Base-by-base conservation (phyloP, 2,888 invertebrate genomes). In the Erpobdella octoculata region DNA sequence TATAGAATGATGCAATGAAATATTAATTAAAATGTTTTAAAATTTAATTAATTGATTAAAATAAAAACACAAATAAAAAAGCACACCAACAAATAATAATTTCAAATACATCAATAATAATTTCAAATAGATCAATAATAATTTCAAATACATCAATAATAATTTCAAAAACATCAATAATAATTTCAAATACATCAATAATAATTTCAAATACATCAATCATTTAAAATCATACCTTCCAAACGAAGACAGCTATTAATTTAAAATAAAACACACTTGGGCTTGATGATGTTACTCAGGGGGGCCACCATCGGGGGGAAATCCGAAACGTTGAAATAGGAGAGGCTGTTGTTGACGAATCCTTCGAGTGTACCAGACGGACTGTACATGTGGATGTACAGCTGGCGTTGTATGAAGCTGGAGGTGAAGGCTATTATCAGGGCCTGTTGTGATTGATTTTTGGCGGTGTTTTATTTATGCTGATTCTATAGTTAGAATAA, bases 401-500 rank as follows among this genome's bases (percentile, higher is more conserved):
- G 92, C 87, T 93, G 89, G 0, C 94, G 87, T 0, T 96, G 96
- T 71, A 98, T 93, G 81, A 93, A 96, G 79, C 96, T 95, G 72
- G 95, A 94, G 0, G 97, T 97, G 83, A 96, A 93, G 0, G 97
- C 94, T 78, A 98, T 97, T 61, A 98, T 94, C 81, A 96, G 92
- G 0, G 94, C 96, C 93, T 93, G 85, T 68, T 9, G 28, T 59
- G n/a, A n/a, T n/a, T n/a, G 12, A 21, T 59, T 12, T n/a, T 12
- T 12, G 28, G 64, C 9, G 9, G 9, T 9, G 6, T 28, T 8
- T 58, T 25, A 65, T 65, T 62, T 28, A 18, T 62, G 21, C 8
- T 62, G 8, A 48, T 48, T 48, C 4, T 21, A 48, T 6, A 53
- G 15, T 53, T 53, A 53, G 1, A 53, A n/a, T 53, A n/a, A n/a